These are phyloP conservation scores for Elgaria multicarinata DNA, from an alignment of 2,113 vertebrate species.

Conservation along the genomic window DNA sequence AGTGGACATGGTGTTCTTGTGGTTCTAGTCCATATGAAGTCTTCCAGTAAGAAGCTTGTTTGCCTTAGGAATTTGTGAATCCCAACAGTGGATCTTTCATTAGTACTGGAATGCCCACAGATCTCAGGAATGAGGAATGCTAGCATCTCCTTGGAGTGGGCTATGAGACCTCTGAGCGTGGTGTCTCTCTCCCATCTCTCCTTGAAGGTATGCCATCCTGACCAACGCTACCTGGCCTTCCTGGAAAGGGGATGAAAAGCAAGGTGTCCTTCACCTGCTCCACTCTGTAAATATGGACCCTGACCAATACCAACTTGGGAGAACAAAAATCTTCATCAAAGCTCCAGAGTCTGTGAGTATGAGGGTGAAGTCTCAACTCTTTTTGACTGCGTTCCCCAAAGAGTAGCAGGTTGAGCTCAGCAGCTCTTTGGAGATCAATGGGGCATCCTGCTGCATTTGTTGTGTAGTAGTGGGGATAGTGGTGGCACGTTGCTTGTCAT, in stretches of 20 bases:
- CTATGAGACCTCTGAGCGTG: slow-evolving; percentile 3
- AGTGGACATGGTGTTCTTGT: neutral
- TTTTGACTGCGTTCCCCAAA: neutral
- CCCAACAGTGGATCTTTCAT: neutral
- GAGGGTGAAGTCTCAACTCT: neutral
- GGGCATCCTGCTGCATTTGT: neutral
- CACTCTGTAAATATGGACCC: slow-evolving; percentile 95
- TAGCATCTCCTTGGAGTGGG: neutral
- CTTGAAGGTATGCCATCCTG: slow-evolving; percentile 92
- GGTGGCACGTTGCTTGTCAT: too few species aligned
- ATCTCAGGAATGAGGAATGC: too few species aligned
- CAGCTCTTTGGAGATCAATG: neutral
- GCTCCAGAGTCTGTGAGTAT: slow-evolving; percentile 94
- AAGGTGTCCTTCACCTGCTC: slow-evolving; percentile 92
- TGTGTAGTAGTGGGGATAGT: neutral
- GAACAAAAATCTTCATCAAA: slow-evolving; percentile 94
- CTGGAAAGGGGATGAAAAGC: slow-evolving; percentile 94
- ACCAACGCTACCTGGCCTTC: slow-evolving; percentile 96
- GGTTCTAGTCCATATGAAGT: neutral
- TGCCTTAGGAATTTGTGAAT: neutral
- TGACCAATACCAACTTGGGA: slow-evolving; percentile 96
- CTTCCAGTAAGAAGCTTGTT: neutral
- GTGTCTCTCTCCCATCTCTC: neutral
- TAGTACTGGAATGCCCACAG: neutral
- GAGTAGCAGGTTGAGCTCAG: neutral